Base-by-base conservation (phyloP, 2,888 invertebrate species). In the Erannis defoliaria region DNA sequence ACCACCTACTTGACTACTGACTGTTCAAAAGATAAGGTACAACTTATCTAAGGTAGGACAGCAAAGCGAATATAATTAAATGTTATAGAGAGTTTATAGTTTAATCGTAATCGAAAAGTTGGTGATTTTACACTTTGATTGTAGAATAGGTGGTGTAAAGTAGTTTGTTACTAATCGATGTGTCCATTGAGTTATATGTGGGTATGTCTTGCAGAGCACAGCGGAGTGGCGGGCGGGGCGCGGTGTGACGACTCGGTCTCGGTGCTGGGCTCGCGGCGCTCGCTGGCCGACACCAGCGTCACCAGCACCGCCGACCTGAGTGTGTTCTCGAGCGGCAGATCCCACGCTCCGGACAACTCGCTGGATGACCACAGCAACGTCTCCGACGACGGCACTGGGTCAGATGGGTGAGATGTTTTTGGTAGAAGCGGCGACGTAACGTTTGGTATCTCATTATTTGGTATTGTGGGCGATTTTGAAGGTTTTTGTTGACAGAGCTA, bases 291-390 rank as follows among this genome's bases (percentile, higher is more conserved):
- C 81, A 97, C 97, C 19, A 96, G 96, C 74, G 96, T 97, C 54
- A 97, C 97, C 29, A 97, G 97, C 51, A 97, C 97, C 0, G 97
- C 97, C 0, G 97, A 97, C 83, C 93, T 97, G 62, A 96, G 96
- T 73, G 96, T 97, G 68, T 96, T 97, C 88, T 96, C 96, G 18
- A 95, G 95, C 75, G 96, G 95, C 10, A 93, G 95, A 55, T 96
- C 96, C 10, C 96, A 96, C 80, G 95, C 95, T 42, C 94, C 95
- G 57, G 96, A 96, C 83, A 96, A 96, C 90, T 96, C 96, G 73
- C 92, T 96, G 66, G 96, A 96, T 85, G 96, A 96, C 16, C 96
- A 96, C 86, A 96, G 96, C 90, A 95, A 95, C 87, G 94, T 95
- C 86, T 96, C 96, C 75, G 96, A 96, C 84, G 96, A 96, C 81